Evolutionary conservation across 1,140 invertebrate species (phyloP).

Genomic region (Ostrea edulis): DNA sequence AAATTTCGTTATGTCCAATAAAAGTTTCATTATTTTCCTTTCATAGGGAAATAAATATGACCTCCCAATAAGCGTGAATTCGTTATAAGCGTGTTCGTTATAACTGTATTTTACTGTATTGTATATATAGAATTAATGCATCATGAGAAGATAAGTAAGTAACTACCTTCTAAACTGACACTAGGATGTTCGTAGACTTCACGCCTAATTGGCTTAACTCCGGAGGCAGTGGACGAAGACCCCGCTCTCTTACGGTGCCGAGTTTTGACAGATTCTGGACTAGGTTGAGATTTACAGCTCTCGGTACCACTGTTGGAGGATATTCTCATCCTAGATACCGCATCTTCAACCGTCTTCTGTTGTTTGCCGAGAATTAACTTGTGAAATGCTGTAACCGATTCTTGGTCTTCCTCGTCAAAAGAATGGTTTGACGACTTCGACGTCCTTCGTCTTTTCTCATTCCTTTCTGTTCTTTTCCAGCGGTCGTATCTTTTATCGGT

Average conservation of each 20-base stretch:
- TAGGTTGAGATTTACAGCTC: slow-evolving; percentile 20
- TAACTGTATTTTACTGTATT: too few relatives aligned
- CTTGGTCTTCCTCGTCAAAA: slow-evolving; percentile 14
- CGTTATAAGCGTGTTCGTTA: too few relatives aligned
- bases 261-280: background rate
- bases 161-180: too few relatives aligned
- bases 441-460: slow-evolving; percentile 1
- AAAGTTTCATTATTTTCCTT: too few relatives aligned
- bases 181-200: too few relatives aligned
- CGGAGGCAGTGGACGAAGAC: background rate
- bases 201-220: background rate
- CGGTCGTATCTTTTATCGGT: slow-evolving; percentile 64
- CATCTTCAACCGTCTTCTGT: slow-evolving; percentile 42
- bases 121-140: too few relatives aligned
- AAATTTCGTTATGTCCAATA: too few relatives aligned
- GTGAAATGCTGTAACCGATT: background rate
- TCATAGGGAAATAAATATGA: too few relatives aligned
- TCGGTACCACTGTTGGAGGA: slow-evolving; percentile 48
- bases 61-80: too few relatives aligned
- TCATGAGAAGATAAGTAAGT: too few relatives aligned
- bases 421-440: background rate
- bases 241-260: background rate
- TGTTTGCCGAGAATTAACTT: slow-evolving; percentile 44
- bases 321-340: background rate
- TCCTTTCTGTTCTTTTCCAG: slow-evolving; percentile 58